phyloP scores from a whole-genome alignment of 2,797 vertebrate genomes.

The Chelmon rostratus region DNA sequence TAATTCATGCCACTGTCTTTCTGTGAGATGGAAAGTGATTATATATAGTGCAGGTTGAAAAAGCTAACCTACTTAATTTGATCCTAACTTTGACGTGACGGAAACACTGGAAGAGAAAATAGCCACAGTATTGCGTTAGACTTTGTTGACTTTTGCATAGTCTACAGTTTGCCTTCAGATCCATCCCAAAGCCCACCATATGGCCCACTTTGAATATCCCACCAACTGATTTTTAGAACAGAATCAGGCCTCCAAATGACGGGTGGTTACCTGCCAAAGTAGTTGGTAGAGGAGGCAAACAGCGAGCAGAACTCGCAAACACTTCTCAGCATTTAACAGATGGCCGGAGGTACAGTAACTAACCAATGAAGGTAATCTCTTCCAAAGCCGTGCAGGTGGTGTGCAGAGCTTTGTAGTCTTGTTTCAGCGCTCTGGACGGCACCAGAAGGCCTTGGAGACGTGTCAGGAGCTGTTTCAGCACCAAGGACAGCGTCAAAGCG shows the following conservation, averaged over 20 bases:
- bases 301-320: conserved; percentile 14
- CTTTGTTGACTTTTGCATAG: conserved; percentile 28
- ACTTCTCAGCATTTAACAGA: conserved; percentile 51
- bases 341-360: conserved; percentile 64
- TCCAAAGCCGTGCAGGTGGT: conserved; percentile 51
- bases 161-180: conserved; percentile 22
- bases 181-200: conserved; percentile 47
- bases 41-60: background rate
- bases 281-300: conserved; percentile 21
- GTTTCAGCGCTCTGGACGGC: conserved; percentile 69
- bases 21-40: background rate
- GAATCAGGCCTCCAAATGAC: conserved; percentile 29
- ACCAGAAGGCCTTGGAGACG: conserved; percentile 38
- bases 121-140: background rate
- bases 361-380: conserved; percentile 22
- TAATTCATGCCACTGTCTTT: background rate
- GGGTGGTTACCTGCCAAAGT: conserved; percentile 47
- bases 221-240: conserved; percentile 22
- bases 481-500: conserved; percentile 56
- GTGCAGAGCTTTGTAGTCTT: conserved; percentile 20
- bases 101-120: background rate
- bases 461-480: conserved; percentile 57
- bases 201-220: conserved; percentile 29
- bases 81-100: background rate
- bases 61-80: background rate